Evolutionary conservation across 2,797 vertebrate genomes (phyloP), one percentile per base, ranked within the genome.

Genomic region (Spinibarbus caldwelli): DNA sequence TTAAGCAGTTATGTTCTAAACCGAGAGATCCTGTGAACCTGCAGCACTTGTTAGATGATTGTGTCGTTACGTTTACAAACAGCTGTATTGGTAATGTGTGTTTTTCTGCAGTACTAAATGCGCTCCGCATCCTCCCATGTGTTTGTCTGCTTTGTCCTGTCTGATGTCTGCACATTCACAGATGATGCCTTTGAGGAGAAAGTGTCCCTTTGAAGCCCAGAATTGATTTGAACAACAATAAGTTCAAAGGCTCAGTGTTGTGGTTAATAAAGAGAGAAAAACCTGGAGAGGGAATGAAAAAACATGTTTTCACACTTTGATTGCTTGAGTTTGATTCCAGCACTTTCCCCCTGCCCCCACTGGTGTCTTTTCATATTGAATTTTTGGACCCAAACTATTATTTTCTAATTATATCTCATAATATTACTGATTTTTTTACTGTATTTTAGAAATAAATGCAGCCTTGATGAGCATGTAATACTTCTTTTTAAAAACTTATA

Each of bases 141-240:
- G 38, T 47, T 62, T 31, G 54, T 26, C 45, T 83, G 73, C 62
- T 34, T 84, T 84, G 82, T 70, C 62, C 23, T 1, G 12, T 10
- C 75, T 84, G 75, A 78, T 84, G 49, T 84, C 66, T 70, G 36
- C 21, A 70, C 49, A 45, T 71, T 78, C n/a, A 36, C 64, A 64
- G 77, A 36, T 59, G 15, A 66, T 62, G 62, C 29, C 47, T 87
- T 75, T 84, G 70, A 59, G 43, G 29, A 72, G 52, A 75, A 34
- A 1, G 12, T 41, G 26, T 67, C 77, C 1, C 36, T 87, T 84
- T 84, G 62, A 81, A 78, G 77, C 43, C 43, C 17, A 31, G 31
- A 26, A 66, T 36, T 23, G 57, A 80, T 64, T 73, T 49, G 9
- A 52, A 85, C 29, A n/a, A n/a, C n/a, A 64, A 49, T 49, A 72